Percentiles rank a stretch among this genome's conserved stretches.
Conservation (phyloP, 2,888 invertebrate species). For the Diloba caeruleocephala region DNA sequence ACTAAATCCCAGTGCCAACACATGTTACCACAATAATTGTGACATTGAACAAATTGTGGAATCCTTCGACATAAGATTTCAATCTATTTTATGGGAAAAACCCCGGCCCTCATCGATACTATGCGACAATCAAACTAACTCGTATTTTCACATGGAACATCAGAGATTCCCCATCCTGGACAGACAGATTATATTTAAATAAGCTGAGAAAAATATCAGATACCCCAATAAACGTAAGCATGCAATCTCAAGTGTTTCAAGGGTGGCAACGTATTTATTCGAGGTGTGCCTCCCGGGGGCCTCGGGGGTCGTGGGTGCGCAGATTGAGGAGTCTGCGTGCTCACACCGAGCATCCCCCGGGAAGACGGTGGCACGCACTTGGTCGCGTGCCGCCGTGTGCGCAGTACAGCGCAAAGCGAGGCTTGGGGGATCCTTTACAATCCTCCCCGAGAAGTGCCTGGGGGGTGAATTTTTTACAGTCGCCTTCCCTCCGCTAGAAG, state of each 20-base stretch:
- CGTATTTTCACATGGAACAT: constrained; percentile 10
- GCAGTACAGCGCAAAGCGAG: no score
- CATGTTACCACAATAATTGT: background rate
- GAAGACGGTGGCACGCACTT: no score
- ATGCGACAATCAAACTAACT: constrained; percentile 3
- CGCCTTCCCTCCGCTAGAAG: no score
- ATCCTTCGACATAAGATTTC: constrained; percentile 7
- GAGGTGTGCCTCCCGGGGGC: constrained; percentile 16
- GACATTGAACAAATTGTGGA: background rate
- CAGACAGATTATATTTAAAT: constrained; percentile 35
- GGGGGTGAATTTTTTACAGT: no score
- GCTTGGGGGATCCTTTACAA: no score
- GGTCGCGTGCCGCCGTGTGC: no score
- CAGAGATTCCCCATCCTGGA: constrained; percentile 6
- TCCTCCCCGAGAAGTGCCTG: no score
- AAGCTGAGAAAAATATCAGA: constrained; percentile 24
- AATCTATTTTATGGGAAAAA: constrained; percentile 1
- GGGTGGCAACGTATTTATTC: constrained; percentile 28
- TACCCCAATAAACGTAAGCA: constrained; percentile 1
- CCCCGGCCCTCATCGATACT: constrained; percentile 13
- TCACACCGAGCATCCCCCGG: no score
- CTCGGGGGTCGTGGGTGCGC: no score
- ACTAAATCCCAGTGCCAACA: constrained; percentile 9
- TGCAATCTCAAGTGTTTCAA: constrained; percentile 36
- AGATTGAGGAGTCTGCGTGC: no score